Base-by-base conservation (phyloP, 2,888 invertebrate genomes). In the Hemaris fuciformis region DNA sequence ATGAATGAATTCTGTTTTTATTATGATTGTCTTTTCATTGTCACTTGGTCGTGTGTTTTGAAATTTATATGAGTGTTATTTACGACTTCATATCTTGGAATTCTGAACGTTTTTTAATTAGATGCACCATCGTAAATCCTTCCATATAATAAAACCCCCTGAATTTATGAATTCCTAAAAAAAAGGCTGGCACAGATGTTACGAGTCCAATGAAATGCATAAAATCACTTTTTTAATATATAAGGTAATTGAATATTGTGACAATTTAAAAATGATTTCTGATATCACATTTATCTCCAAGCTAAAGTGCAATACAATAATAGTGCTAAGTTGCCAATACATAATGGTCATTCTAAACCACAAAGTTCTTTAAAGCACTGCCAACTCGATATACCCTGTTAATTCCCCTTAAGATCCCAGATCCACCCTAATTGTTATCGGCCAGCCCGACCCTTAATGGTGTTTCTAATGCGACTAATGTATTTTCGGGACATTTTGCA, bases 401-500 rank as follows among this genome's bases (percentile, higher is more conserved):
- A 88, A 90, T 89, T 87, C 90, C 89, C 85, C 82, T 85, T 88
- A 89, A 91, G 87, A 84, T 84, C 81, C 75, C 77, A 80, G 85
- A 86, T 87, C 87, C 88, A 89, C 91, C 90, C 90, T 91, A 91
- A 91, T 92, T 92, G 90, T 90, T 89, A 90, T 90, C 88, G 88
- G 88, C 75, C 78, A 75, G 81, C 71, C 75, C 84, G 82, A 84
- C 89, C 90, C 90, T 85, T 91, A 89, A 90, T 89, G 88, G 88
- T 87, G 84, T 87, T 88, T 91, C 91, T 91, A 91, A 91, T 91
- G 91, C 89, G 82, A 74, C 88, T 92, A 92, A 92, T 92, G 91
- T 90, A 88, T 89, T 91, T 91, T 90, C 79, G 89, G 87, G 89
- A 91, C 92, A 91, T 91, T 91, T 88, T 91, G 91, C 91, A 91